A percentile compares a stretch with the other conserved stretches of the same genome.
Conservation (phyloP, 2,888 invertebrate species). For the Drosophila prostipennis region DNA sequence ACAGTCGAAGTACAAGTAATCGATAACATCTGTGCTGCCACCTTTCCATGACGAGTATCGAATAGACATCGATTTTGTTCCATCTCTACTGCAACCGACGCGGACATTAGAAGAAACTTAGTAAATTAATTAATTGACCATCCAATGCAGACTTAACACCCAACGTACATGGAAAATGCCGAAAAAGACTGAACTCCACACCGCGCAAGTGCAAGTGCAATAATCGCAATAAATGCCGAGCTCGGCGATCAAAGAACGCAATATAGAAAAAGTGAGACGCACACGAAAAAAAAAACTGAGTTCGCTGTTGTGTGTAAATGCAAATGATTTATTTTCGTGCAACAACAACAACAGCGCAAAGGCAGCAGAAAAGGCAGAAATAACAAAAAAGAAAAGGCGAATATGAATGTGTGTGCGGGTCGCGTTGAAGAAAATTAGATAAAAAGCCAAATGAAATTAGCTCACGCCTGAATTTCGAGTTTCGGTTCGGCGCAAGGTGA, state of each 20-base stretch:
- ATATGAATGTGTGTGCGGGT: constrained; percentile 60
- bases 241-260: constrained; percentile 15
- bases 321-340: constrained; percentile 41
- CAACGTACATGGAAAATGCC: constrained; percentile 25
- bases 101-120: constrained; percentile 46
- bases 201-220: constrained; percentile 65
- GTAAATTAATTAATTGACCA: constrained; percentile 39
- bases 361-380: constrained; percentile 42
- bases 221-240: constrained; percentile 62
- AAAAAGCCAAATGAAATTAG: constrained; percentile 69
- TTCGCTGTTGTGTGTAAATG: constrained; percentile 47
- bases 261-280: constrained; percentile 16
- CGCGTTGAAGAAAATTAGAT: constrained; percentile 72
- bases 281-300: constrained; percentile 24
- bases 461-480: constrained; percentile 76
- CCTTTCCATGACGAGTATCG: not conserved
- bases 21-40: not conserved
- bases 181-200: constrained; percentile 53
- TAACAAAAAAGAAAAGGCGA: constrained; percentile 52
- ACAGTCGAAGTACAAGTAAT: not conserved
- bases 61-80: not conserved
- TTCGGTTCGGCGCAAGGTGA: constrained; percentile 70
- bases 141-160: constrained; percentile 8
- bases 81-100: constrained; percentile 22
- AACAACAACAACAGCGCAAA: constrained; percentile 25